Evolutionary conservation across 2,113 vertebrate genomes (phyloP), one percentile per base, ranked within the genome.

Genomic region (Scalopus aquaticus): DNA sequence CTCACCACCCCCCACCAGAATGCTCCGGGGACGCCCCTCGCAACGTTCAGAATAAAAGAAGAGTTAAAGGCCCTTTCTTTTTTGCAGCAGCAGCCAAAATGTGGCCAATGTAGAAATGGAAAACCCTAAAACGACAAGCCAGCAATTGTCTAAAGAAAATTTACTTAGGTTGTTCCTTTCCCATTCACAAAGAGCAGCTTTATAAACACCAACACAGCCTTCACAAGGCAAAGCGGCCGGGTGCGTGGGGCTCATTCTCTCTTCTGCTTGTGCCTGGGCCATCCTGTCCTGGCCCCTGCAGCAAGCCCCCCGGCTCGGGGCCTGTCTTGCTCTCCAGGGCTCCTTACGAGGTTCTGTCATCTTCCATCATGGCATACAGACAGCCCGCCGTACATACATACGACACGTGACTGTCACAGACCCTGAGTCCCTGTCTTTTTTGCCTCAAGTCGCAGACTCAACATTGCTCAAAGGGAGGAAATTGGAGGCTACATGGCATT

Each of bases 81-180:
- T 70, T 10, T 22, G 67, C 79, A 32, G 1, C 24, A 44, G 58
- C 19, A 88, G 32, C 91, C 72, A 94, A 88, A 58, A 93, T 73
- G 90, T 62, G 58, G 74, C 92, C 97, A 90, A 83, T 82, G 70
- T 32, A 77, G 92, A 96, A 95, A 93, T 96, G 96, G 96, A 62
- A 95, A 90, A 96, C 97, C 22, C 90, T 96, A 72, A 94, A 67
- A 28, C 6, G 72, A 6, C 13, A 10, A n/a, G 44, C 32, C 69
- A 93, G 72, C 78, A 90, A 94, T 35, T 70, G 17, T 80, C 85
- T 44, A 81, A 96, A 86, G 94, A 87, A 88, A 81, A 35, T 82
- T 65, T 92, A 22, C 22, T 90, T 69, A 16, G 9, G 9, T 74
- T 97, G 42, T 76, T 56, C 32, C 80, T 96, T 96, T 95, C 60